phyloP scores from a whole-genome alignment of 2,113 vertebrate species.

The Tiliqua scincoides region DNA sequence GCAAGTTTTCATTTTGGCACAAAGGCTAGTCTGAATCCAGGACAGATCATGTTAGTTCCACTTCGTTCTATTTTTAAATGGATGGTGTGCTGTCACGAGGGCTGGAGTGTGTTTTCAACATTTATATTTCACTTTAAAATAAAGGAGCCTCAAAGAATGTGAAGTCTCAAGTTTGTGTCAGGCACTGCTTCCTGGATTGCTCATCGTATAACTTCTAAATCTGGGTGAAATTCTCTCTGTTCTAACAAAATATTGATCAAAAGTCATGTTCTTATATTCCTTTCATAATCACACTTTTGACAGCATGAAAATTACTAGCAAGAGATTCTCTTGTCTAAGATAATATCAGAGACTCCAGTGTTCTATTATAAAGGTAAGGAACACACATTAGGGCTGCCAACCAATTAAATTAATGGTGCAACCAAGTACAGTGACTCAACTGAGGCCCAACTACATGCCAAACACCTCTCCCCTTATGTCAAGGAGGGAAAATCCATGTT shows the following conservation, averaged over 20 bases:
- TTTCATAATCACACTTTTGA: conserved; percentile 19
- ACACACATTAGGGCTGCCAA: fast-evolving
- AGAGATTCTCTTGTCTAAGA: conserved; percentile 6
- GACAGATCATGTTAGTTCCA: conserved; percentile 48
- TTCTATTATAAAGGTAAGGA: not conserved
- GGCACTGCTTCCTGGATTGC: not conserved
- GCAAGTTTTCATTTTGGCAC: conserved; percentile 35
- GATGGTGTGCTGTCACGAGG: conserved; percentile 6
- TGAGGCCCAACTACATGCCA: not conserved
- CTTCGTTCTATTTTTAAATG: conserved; percentile 38
- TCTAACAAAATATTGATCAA: conserved; percentile 4
- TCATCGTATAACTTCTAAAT: conserved; percentile 27
- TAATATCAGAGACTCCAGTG: not conserved
- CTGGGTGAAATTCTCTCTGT: conserved; percentile 14
- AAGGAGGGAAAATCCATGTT: no score
- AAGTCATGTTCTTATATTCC: not conserved
- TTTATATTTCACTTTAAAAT: conserved; percentile 29
- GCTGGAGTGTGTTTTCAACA: conserved; percentile 3
- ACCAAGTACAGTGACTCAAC: not conserved
- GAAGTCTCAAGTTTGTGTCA: not conserved
- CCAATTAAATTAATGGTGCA: not conserved
- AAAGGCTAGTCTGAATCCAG: conserved; percentile 23
- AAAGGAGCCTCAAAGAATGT: not conserved
- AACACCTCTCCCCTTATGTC: not conserved
- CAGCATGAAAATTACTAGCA: not conserved